These are phyloP conservation scores for Nysson spinosus DNA, from an alignment of 2,888 invertebrate genomes.

Conservation along the genomic window DNA sequence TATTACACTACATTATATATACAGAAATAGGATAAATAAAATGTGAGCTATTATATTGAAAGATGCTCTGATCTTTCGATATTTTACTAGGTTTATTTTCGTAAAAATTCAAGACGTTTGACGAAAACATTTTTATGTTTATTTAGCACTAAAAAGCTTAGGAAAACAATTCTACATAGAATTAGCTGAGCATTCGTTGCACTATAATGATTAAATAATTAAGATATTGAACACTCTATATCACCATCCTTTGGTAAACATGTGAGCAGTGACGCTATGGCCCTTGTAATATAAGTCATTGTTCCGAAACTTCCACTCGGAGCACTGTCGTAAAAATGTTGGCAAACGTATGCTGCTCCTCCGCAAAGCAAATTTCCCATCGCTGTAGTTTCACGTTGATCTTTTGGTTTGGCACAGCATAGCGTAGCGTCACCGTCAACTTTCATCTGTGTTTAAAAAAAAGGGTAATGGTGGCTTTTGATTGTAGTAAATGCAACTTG, in stretches of 20 bases:
- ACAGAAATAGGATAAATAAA: slow-evolving; percentile 14
- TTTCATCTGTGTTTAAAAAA: slow-evolving; percentile 81
- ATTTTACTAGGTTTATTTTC: too few species aligned
- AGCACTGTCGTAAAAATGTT: slow-evolving; percentile 98
- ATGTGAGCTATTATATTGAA: background rate
- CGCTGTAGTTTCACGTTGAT: slow-evolving; percentile 80
- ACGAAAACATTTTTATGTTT: too few species aligned
- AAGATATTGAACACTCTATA: slow-evolving; percentile 87
- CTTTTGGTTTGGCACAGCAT: slow-evolving; percentile 91
- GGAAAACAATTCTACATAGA: slow-evolving; percentile 7
- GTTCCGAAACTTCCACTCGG: slow-evolving; percentile 98
- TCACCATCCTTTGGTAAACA: slow-evolving; percentile 87
- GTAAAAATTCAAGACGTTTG: background rate
- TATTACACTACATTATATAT: slow-evolving; percentile 9
- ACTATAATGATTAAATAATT: slow-evolving; percentile 33
- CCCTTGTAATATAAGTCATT: slow-evolving; percentile 96
- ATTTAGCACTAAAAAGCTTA: slow-evolving; percentile 1
- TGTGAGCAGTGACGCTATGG: slow-evolving; percentile 86
- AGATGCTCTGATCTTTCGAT: too few species aligned
- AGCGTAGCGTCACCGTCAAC: slow-evolving; percentile 94
- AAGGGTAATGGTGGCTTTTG: slow-evolving; percentile 32
- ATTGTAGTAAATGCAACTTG: too few species aligned
- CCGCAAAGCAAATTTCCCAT: slow-evolving; percentile 88
- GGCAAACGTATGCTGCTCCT: slow-evolving; percentile 96
- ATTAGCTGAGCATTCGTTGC: slow-evolving; percentile 10